A percentile compares a stretch with the other conserved stretches of the same genome.
Evolutionary conservation across 2,888 invertebrate genomes (phyloP).

Genomic region (Sesia bembeciformis): DNA sequence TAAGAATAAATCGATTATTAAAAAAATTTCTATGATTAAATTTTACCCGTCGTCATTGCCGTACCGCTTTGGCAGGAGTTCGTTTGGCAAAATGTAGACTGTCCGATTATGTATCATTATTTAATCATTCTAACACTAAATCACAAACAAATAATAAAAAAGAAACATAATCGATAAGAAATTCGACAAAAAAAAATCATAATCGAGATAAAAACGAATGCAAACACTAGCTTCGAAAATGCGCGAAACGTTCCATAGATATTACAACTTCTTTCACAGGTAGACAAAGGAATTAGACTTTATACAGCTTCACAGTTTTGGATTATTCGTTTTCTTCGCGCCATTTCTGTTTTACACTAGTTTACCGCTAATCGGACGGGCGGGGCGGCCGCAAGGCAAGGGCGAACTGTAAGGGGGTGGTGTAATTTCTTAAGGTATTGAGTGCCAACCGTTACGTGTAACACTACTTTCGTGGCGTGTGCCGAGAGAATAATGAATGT

Average conservation of each 20-base stretch:
- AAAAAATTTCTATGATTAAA: neutral
- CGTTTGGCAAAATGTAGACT: constrained; percentile 66
- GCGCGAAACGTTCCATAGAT: neutral
- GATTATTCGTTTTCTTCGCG: neutral
- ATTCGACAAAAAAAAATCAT: neutral
- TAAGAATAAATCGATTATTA: too few species aligned
- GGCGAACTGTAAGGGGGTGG: constrained; percentile 38
- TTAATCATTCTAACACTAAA: constrained; percentile 4
- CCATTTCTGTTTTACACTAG: neutral
- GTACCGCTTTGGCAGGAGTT: constrained; percentile 63
- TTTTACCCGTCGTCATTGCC: constrained; percentile 53
- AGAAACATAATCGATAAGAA: constrained; percentile 8
- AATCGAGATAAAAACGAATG: neutral
- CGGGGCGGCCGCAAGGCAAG: constrained; percentile 38
- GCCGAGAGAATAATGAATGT: constrained; percentile 4
- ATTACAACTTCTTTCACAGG: neutral
- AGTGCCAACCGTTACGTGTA: constrained; percentile 46
- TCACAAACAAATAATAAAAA: constrained; percentile 9
- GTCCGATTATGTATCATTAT: constrained; percentile 64
- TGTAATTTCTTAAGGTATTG: constrained; percentile 49
- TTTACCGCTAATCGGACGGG: constrained; percentile 22
- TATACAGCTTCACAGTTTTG: neutral
- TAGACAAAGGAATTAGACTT: neutral
- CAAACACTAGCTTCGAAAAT: constrained; percentile 3
- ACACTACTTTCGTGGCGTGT: constrained; percentile 3